phyloP scores from a whole-genome alignment of 2,888 invertebrate genomes.

The Netelia inedita region DNA sequence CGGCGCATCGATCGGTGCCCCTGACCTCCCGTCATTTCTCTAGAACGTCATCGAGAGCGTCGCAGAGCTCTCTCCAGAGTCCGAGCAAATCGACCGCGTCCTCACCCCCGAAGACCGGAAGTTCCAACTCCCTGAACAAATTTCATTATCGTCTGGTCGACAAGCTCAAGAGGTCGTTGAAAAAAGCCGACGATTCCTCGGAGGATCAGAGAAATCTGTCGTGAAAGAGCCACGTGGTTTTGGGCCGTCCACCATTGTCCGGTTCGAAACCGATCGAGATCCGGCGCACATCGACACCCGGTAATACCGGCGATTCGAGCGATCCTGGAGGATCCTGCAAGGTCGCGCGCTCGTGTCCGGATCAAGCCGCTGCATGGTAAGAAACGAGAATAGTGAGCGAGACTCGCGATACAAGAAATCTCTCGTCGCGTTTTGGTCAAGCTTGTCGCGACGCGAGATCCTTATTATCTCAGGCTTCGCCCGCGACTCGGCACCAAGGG shows the following conservation, averaged over 20 bases:
- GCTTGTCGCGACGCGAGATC: neutral
- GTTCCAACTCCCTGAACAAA: conserved; percentile 89
- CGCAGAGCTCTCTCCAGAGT: conserved; percentile 88
- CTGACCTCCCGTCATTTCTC: conserved; percentile 88
- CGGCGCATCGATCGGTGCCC: conserved; percentile 90
- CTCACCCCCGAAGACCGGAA: conserved; percentile 88
- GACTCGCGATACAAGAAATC: neutral
- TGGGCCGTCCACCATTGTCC: conserved; percentile 81
- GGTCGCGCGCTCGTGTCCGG: conserved; percentile 80
- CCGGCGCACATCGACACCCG: conserved; percentile 83
- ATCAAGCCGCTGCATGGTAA: conserved; percentile 79
- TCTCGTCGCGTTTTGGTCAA: neutral
- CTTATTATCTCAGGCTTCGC: neutral
- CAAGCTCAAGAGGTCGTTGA: conserved; percentile 91
- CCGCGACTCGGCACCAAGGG: neutral
- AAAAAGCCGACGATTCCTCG: conserved; percentile 87
- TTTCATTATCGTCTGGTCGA: conserved; percentile 93
- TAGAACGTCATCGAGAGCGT: conserved; percentile 88
- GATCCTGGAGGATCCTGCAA: conserved; percentile 61
- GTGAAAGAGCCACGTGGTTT: conserved; percentile 83
- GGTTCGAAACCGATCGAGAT: conserved; percentile 84
- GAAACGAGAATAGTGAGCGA: neutral
- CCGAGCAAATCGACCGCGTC: conserved; percentile 89
- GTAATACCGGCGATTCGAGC: conserved; percentile 68
- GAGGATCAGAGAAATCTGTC: conserved; percentile 85